Percentiles rank a stretch among this genome's conserved stretches.
These are phyloP conservation scores for Coboldia fuscipes DNA, from an alignment of 1,140 invertebrate species.

Conservation along the genomic window DNA sequence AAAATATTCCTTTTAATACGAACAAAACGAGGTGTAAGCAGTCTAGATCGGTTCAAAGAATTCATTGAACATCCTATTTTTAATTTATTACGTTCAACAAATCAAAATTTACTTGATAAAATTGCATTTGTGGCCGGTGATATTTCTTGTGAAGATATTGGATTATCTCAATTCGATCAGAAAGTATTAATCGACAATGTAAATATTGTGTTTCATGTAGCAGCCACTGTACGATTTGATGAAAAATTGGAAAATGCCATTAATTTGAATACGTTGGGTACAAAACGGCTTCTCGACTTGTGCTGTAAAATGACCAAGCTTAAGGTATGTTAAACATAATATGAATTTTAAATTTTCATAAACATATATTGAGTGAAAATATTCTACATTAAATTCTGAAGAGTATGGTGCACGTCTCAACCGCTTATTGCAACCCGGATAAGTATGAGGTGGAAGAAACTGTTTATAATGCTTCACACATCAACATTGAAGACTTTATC, in stretches of 20 bases:
- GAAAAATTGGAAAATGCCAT: constrained; percentile 47
- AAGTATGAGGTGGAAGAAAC: constrained; percentile 40
- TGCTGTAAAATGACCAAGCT: constrained; percentile 41
- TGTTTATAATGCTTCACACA: constrained; percentile 40
- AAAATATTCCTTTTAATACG: constrained; percentile 60
- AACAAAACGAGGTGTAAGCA: constrained; percentile 47
- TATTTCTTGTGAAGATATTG: constrained; percentile 27
- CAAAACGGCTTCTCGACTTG: constrained; percentile 29
- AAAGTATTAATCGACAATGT: constrained; percentile 32
- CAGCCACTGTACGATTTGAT: constrained; percentile 70
- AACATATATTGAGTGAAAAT: neutral
- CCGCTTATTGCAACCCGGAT: constrained; percentile 70
- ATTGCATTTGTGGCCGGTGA: constrained; percentile 22
- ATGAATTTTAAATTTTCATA: neutral
- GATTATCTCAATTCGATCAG: constrained; percentile 32
- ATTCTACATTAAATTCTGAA: constrained; percentile 11
- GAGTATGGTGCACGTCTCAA: constrained; percentile 70
- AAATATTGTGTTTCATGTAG: constrained; percentile 62
- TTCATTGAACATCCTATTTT: constrained; percentile 28
- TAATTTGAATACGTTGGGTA: constrained; percentile 35
- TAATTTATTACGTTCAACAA: constrained; percentile 9
- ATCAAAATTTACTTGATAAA: constrained; percentile 18
- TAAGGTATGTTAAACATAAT: constrained; percentile 29
- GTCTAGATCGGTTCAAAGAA: constrained; percentile 35
- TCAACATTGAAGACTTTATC: constrained; percentile 36